Base-by-base conservation (phyloP, 2,888 invertebrate genomes). In the Nowickia ferox region DNA sequence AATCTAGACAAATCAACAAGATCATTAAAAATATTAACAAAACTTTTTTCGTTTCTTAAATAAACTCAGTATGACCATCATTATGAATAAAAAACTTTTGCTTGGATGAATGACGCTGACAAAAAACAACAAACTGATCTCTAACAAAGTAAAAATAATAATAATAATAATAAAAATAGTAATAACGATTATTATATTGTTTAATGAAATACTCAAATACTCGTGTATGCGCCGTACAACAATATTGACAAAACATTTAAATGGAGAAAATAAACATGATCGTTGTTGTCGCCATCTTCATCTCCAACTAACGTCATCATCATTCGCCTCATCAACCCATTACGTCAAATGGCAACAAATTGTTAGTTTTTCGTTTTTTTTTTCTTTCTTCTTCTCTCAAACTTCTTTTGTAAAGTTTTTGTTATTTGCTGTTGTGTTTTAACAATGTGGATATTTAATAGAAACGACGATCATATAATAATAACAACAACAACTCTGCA, bases 401-500 rank as follows among this genome's bases (percentile, higher is more conserved):
- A 1, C 30, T 30, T 5, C 30, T 30, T 30, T 30, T 30, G 30
- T 57, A 42, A 55, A 53, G 63, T 55, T 11, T 40, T 59, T 78
- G 9, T 15, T 63, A 44, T 44, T 57, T 75, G 63, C 38, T 68
- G 40, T 30, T 30, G 30, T 30, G 30, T 48, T 63, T 71, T 57
- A 71, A 77, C 82, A 77, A 76, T 77, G 82, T 83, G 65, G 40
- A 65, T 82, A 75, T 78, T 74, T 74, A 81, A 81, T 80, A 80
- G 74, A 74, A 78, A 74, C 78, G 72, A 61, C 61, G 55, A 71
- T 68, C 80, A 48, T 51, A 78, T 72, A 55, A 71, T 68, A 84
- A 55, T 51, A 78, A 75, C 51, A 71, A 51, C 69, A n/a, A 51
- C 40, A 30, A 30, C 30, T 6, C 69, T 38, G 55, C 66, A 75